phyloP scores from a whole-genome alignment of 2,113 vertebrate species.

The Xyliphius kryptos region DNA sequence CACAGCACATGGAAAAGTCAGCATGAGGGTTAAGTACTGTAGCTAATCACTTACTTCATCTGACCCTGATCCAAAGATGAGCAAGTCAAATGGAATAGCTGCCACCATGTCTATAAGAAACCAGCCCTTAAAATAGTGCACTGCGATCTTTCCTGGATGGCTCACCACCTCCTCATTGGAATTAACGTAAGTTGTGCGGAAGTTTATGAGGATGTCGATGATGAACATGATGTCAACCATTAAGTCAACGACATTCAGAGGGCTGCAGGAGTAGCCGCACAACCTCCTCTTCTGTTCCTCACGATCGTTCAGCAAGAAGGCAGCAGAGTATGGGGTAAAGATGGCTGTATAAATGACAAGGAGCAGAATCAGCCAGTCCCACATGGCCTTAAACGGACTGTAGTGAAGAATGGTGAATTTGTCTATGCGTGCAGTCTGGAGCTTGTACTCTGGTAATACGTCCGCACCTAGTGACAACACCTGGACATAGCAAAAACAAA shows the following conservation, averaged over 20 bases:
- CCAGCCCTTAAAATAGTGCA: conserved; percentile 99
- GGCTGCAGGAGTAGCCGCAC: conserved; percentile 96
- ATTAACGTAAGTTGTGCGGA: conserved; percentile 97
- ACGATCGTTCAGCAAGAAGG: conserved; percentile 91
- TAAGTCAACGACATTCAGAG: conserved; percentile 93
- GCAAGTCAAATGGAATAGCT: conserved; percentile 98
- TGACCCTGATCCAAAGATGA: conserved; percentile 98
- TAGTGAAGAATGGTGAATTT: conserved; percentile 98
- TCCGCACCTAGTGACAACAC: conserved; percentile 95
- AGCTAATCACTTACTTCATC: conserved; percentile 83
- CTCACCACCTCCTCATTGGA: conserved; percentile 98
- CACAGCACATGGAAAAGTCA: too few species aligned
- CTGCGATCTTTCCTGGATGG: conserved; percentile 93
- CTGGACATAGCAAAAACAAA: conserved; percentile 53
- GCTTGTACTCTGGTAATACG: conserved; percentile 95
- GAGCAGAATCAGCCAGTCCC: conserved; percentile 97
- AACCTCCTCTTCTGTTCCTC: conserved; percentile 89
- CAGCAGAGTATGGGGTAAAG: conserved; percentile 95
- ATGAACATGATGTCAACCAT: conserved; percentile 99
- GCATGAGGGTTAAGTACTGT: too few species aligned
- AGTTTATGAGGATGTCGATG: conserved; percentile 98
- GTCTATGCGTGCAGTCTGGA: conserved; percentile 95
- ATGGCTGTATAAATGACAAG: conserved; percentile 97
- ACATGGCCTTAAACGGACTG: conserved; percentile 96
- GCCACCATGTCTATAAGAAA: conserved; percentile 99